Evolutionary conservation across 37 sponge, comb jelly and placozoan genomes (phyloP).

Genomic region (Petrosia ficiformis): DNA sequence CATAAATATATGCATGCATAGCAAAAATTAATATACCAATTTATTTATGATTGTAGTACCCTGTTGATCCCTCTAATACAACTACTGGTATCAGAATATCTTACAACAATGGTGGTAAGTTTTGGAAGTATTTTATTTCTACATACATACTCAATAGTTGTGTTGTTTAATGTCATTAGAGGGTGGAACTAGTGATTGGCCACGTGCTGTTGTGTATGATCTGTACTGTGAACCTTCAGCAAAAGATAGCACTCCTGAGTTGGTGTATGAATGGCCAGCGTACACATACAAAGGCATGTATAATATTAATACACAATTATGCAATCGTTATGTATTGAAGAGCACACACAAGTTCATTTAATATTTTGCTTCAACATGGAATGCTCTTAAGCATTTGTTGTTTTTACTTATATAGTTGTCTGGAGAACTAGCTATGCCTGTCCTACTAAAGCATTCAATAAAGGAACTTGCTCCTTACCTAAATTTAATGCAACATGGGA

Average conservation of each 20-base stretch:
- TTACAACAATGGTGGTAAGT: slow-evolving; percentile 67
- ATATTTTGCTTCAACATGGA: not conserved
- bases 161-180: too few species aligned
- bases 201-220: slow-evolving; percentile 50
- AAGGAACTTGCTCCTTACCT: slow-evolving; percentile 20
- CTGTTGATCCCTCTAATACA: slow-evolving; percentile 59
- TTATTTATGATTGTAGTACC: slow-evolving; percentile 32
- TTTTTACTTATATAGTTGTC: slow-evolving; percentile 8
- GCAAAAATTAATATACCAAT: too few species aligned
- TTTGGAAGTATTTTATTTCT: not conserved
- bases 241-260: slow-evolving; percentile 8
- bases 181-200: slow-evolving; percentile 7
- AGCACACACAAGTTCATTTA: too few species aligned
- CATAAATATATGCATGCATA: too few species aligned
- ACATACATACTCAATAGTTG: not conserved
- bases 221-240: slow-evolving; percentile 44
- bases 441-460: not conserved
- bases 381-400: slow-evolving; percentile 2
- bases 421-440: slow-evolving; percentile 49
- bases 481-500: slow-evolving; percentile 51
- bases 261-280: slow-evolving; percentile 35
- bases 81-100: slow-evolving; percentile 55
- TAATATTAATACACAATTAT: not conserved
- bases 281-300: slow-evolving; percentile 46
- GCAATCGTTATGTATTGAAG: not conserved